Conservation (phyloP, 2,113 vertebrate genomes). For the Mesembrinibis cayennensis region DNA sequence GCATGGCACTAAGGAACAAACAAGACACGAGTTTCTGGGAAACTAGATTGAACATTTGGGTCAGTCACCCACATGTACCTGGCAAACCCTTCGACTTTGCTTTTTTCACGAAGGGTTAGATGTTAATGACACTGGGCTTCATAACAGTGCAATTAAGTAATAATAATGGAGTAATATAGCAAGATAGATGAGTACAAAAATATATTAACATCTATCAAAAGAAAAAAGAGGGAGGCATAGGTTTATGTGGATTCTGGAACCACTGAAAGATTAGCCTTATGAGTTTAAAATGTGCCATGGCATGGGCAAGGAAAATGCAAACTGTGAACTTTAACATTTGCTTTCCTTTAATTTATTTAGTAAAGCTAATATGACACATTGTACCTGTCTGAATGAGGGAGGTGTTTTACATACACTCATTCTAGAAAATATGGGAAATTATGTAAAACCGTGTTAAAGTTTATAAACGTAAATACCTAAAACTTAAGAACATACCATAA, state of each 20-base stretch:
- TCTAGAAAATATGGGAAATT: neutral
- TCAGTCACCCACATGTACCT: neutral
- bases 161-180: neutral
- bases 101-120: neutral
- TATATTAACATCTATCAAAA: neutral
- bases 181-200: neutral
- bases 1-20: neutral
- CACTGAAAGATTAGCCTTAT: neutral
- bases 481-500: neutral
- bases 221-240: neutral
- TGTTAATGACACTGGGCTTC: neutral
- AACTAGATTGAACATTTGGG: neutral
- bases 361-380: neutral
- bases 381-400: neutral
- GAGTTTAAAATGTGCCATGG: neutral
- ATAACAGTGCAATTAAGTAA: constrained; percentile 15
- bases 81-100: neutral
- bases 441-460: neutral
- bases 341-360: neutral
- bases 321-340: neutral
- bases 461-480: neutral
- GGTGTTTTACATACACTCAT: neutral
- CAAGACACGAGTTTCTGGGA: neutral
- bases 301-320: neutral
- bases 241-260: neutral